Base-by-base conservation (phyloP, 2,797 vertebrate genomes). In the Silurus lanzhouensis region DNA sequence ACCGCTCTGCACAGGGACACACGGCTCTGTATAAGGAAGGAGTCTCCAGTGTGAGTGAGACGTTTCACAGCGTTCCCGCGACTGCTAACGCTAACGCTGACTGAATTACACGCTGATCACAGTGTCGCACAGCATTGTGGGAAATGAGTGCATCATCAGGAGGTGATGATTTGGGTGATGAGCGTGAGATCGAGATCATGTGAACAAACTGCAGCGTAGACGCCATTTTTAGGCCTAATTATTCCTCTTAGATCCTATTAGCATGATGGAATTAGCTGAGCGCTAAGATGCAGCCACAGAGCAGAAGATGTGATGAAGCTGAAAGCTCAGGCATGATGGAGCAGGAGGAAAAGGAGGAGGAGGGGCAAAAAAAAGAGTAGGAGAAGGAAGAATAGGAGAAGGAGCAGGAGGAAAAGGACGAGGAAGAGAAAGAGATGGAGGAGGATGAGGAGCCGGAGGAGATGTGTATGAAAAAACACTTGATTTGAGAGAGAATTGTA, bases 241-340 rank as follows among this genome's bases (percentile, higher is more conserved):
- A 82, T 63, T 63, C 61, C 46, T 79, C 61, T 78, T 74, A 77
- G 78, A 86, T 86, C 79, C 83, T 82, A 86, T 88, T 86, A 86
- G 66, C 38, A 14, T 57, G 57, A 78, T 64, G 63, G 71, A 76
- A 76, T 87, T 87, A 87, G 83, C 22, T 5, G 22, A 74, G 25
- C 64, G 64, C 74, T 85, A 79, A 85, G 38, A 64, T 82, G 72
- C 44, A 31, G 57, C 38, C 13, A 57, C n/a, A 55, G 68, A 71
- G 78, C 84, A 82, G 68, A 71, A 81, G 81, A 52, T 74, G 44
- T 66, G 67, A 83, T 67, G 68, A 20, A 12, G 63, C 20, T 63
- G 38, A 79, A 64, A 78, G 52, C 74, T 76, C 55, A 58, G 66
- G 66, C 38, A 38, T 38, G 31, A 38, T 38, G 4, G 4, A 38